Conservation (phyloP, 2,113 vertebrate species). For the Chionomys nivalis region DNA sequence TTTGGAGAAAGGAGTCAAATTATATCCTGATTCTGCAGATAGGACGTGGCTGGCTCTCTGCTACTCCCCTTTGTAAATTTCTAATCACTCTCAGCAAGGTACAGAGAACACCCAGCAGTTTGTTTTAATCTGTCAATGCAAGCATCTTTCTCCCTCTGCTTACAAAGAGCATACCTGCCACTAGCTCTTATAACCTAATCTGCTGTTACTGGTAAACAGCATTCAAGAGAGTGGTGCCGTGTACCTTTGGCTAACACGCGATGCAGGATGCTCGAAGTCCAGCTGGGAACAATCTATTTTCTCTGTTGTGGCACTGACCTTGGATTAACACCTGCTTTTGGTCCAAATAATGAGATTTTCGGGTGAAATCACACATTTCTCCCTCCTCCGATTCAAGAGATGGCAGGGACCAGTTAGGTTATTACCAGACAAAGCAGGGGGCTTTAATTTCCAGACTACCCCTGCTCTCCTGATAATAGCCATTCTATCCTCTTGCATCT, state of each 20-base stretch:
- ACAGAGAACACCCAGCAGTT: slow-evolving; percentile 36
- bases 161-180: not conserved
- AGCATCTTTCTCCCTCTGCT: slow-evolving; percentile 28
- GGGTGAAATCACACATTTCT: slow-evolving; percentile 55
- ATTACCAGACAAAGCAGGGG: slow-evolving; percentile 42
- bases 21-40: not conserved
- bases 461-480: not conserved
- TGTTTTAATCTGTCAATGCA: slow-evolving; percentile 1
- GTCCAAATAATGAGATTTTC: slow-evolving; percentile 70
- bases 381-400: slow-evolving; percentile 38
- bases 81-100: slow-evolving; percentile 32
- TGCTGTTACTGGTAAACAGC: slow-evolving; percentile 51
- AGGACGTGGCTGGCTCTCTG: not conserved
- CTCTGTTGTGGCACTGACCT: slow-evolving; percentile 58
- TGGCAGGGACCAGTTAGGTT: slow-evolving; percentile 25
- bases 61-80: slow-evolving; percentile 33
- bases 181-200: slow-evolving; percentile 53
- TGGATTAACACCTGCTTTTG: slow-evolving; percentile 61
- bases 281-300: slow-evolving; percentile 51
- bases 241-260: slow-evolving; percentile 23
- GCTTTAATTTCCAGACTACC: not conserved
- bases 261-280: not conserved
- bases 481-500: slow-evolving; percentile 3
- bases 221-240: not conserved
- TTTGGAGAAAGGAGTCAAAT: slow-evolving; percentile 34